Base-by-base conservation (phyloP, 2,888 invertebrate species). In the Tiphia femorata region DNA sequence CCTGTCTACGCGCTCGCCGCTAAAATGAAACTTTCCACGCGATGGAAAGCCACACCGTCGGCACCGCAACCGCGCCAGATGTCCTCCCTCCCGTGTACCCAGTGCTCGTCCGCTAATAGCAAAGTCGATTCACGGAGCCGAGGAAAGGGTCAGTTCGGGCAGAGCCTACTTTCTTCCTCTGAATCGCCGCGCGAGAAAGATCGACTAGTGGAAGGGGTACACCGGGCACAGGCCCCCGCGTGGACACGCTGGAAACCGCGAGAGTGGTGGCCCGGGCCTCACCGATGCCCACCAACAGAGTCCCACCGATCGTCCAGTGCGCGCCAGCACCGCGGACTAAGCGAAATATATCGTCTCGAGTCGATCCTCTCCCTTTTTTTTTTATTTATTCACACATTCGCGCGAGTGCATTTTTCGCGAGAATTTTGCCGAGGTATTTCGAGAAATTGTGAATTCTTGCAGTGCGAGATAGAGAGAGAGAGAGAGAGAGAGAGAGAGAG, bases 81-180 rank as follows among this genome's bases (percentile, higher is more conserved):
- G 42, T 47, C 51, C 49, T 54, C 62, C 58, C 58, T 62, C 62
- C 17, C 16, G 5, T 4, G 25, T 25, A 25, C 8, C n/a, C 3
- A 3, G 30, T 30, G 3, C 12, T 56, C 51, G 49, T 47, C 71
- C 30, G 61, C 68, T 64, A 73, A 71, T 71, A 72, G 75, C 54
- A 67, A 72, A 75, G 75, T 73, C 69, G 73, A 75, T 73, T 67
- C 74, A 76, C 74, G 69, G 72, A 72, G 70, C 52, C 48, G 66
- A 59, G 19, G 60, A 63, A 70, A 73, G 73, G 69, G 67, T 68
- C 73, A 73, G 69, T 48, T 52, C n/a, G 51, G 55, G 30, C 63
- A 73, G 73, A 77, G 77, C 78, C 78, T 78, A 78, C 78, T 78
- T 78, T 78, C 78, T 77, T 78, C 72, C 57, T 73, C 65, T 55